Percentiles rank a stretch among this genome's conserved stretches.
Conservation (phyloP, 2,888 invertebrate genomes). For the Eupeodes luniger region DNA sequence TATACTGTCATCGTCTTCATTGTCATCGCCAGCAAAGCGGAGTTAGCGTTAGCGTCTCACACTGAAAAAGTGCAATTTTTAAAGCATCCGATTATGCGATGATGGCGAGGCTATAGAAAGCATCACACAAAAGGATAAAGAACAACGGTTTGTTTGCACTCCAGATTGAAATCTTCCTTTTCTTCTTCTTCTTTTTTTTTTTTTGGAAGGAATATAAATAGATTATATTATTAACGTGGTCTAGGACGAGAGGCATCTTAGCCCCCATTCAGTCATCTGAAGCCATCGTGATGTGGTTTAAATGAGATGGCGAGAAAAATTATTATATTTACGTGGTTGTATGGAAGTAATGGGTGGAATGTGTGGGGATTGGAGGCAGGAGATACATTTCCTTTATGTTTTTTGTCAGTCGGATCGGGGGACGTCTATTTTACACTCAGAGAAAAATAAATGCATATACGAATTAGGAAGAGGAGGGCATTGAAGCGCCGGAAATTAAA, state of each 20-base stretch:
- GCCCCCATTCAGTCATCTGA: neutral
- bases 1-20: neutral
- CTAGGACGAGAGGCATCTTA: conserved; percentile 25
- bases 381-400: conserved; percentile 25
- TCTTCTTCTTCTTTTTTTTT: neutral
- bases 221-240: conserved; percentile 66
- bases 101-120: neutral
- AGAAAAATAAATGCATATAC: neutral
- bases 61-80: conserved; percentile 59
- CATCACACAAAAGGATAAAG: conserved; percentile 40
- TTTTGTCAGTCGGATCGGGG: neutral
- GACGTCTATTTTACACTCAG: neutral
- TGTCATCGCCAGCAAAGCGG: too few species aligned
- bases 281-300: conserved; percentile 5
- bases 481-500: too few species aligned
- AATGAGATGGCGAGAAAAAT: conserved; percentile 27
- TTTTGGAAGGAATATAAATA: conserved; percentile 65
- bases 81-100: conserved; percentile 46
- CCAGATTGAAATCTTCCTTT: conserved; percentile 60
- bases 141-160: conserved; percentile 69
- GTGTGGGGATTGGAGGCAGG: neutral
- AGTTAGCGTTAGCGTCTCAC: neutral
- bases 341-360: neutral
- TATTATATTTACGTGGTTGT: conserved; percentile 5
- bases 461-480: too few species aligned